These are phyloP conservation scores for Parauchenoglanis ngamensis DNA, from an alignment of 2,797 vertebrate genomes.

Conservation along the genomic window DNA sequence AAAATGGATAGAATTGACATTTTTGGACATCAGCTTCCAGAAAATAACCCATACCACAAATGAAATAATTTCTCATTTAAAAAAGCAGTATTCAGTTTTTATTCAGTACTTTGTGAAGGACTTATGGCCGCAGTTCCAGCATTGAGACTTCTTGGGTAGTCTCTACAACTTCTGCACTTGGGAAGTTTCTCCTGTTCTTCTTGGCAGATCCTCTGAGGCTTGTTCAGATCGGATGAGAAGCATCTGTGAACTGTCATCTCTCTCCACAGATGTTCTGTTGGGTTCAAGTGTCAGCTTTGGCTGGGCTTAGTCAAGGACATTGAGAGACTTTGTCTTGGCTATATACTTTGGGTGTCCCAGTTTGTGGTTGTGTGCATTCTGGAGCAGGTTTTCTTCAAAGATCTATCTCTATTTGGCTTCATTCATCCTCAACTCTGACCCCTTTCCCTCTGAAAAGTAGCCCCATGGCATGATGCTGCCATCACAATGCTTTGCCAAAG, in stretches of 20 bases:
- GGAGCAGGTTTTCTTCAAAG: not conserved
- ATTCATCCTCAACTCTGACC: not conserved
- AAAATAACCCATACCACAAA: not conserved
- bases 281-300: not conserved
- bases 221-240: not conserved
- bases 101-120: not conserved
- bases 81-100: not conserved
- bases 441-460: not conserved
- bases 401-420: not conserved
- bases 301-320: not conserved
- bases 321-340: slow-evolving; percentile 8
- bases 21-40: not conserved
- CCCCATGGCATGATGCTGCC: not conserved
- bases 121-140: not conserved
- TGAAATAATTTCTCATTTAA: not conserved
- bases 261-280: not conserved
- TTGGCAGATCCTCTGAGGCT: not conserved
- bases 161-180: not conserved
- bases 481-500: not conserved
- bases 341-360: not conserved
- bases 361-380: not conserved
- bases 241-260: not conserved
- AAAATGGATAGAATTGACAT: not conserved
- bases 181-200: not conserved
- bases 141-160: not conserved